phyloP scores from a whole-genome alignment of 2,888 invertebrate genomes.

The Hyles lineata region DNA sequence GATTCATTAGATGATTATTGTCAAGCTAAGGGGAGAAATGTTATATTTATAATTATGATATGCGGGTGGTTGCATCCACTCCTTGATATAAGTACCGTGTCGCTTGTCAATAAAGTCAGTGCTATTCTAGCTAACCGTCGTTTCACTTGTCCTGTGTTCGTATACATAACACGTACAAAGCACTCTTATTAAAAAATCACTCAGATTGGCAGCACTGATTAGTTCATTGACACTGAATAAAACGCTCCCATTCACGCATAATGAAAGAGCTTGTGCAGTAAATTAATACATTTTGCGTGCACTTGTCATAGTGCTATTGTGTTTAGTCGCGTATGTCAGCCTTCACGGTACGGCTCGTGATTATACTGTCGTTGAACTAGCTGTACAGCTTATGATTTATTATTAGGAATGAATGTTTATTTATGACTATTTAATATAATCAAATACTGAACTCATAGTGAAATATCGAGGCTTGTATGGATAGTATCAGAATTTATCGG shows the following conservation, averaged over 20 bases:
- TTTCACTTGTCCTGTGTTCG: too few relatives aligned
- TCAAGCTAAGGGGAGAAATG: too few relatives aligned
- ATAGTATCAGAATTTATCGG: too few relatives aligned
- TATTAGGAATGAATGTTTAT: background rate
- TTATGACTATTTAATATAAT: background rate
- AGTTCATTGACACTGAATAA: conserved; percentile 65
- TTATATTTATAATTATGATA: too few relatives aligned
- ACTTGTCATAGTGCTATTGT: conserved; percentile 15
- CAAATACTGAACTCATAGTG: too few relatives aligned
- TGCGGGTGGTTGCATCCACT: too few relatives aligned
- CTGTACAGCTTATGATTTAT: background rate
- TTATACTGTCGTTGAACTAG: conserved; percentile 5
- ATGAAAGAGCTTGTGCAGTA: conserved; percentile 40
- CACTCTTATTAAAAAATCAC: conserved; percentile 30
- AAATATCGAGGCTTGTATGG: too few relatives aligned
- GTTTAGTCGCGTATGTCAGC: conserved; percentile 14
- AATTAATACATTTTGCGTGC: conserved; percentile 24
- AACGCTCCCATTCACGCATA: conserved; percentile 45
- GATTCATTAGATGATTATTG: too few relatives aligned
- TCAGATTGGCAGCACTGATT: conserved; percentile 58
- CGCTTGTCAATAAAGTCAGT: too few relatives aligned
- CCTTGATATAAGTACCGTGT: too few relatives aligned
- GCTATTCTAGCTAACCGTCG: too few relatives aligned
- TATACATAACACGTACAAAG: too few relatives aligned
- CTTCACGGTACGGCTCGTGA: conserved; percentile 5